Evolutionary conservation across 2,888 invertebrate species (phyloP).

Genomic region (Apoda limacodes): DNA sequence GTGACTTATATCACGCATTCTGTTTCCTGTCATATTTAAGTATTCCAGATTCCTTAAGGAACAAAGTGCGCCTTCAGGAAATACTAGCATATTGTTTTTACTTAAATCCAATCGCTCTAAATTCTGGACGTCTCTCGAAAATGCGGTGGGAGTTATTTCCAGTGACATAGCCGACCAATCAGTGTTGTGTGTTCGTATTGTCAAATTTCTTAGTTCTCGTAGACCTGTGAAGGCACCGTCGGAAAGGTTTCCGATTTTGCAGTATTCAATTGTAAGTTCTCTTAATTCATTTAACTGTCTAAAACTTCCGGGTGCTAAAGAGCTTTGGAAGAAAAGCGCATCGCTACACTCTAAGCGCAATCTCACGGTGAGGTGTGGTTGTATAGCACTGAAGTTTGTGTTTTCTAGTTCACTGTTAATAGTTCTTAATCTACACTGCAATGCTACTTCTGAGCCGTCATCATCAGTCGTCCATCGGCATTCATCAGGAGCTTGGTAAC

Average conservation of each 20-base stretch:
- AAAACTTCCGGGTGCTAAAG: slow-evolving; percentile 81
- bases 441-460: slow-evolving; percentile 75
- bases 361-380: slow-evolving; percentile 82
- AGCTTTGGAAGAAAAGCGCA: slow-evolving; percentile 83
- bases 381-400: slow-evolving; percentile 86
- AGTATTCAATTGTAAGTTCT: slow-evolving; percentile 83
- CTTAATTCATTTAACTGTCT: slow-evolving; percentile 80
- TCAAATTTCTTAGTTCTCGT: slow-evolving; percentile 80
- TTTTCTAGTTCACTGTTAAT: slow-evolving; percentile 86
- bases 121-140: slow-evolving; percentile 78
- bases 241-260: slow-evolving; percentile 84
- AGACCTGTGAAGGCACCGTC: slow-evolving; percentile 86
- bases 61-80: slow-evolving; percentile 82
- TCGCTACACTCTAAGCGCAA: slow-evolving; percentile 84
- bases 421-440: slow-evolving; percentile 79
- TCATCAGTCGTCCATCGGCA: slow-evolving; percentile 82
- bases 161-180: slow-evolving; percentile 86
- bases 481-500: slow-evolving; percentile 85
- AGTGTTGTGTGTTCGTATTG: slow-evolving; percentile 85
- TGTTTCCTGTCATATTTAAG: slow-evolving; percentile 83
- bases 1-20: slow-evolving; percentile 79
- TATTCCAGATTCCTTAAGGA: slow-evolving; percentile 79
- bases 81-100: slow-evolving; percentile 83
- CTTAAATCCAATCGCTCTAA: slow-evolving; percentile 81
- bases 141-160: slow-evolving; percentile 79